Evolutionary conservation across 1,140 invertebrate genomes (phyloP).

Genomic region (Mamestra configurata): DNA sequence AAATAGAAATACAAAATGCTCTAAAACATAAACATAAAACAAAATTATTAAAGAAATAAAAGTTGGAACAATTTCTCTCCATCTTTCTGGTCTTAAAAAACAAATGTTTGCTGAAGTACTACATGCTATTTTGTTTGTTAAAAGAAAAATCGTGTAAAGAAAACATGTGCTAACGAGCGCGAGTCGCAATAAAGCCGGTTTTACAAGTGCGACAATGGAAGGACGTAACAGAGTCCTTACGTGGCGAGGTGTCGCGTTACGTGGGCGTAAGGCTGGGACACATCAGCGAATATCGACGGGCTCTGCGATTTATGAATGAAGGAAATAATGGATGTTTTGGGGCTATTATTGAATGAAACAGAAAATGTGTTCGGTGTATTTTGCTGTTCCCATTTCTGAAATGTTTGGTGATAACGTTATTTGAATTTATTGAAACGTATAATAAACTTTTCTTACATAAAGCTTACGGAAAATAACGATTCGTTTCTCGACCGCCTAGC

Average conservation of each 20-base stretch:
- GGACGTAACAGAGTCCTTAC: slow-evolving; percentile 53
- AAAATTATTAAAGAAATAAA: not conserved
- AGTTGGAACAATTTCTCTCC: not conserved
- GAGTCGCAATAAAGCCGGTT: slow-evolving; percentile 62
- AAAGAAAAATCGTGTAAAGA: slow-evolving; percentile 12
- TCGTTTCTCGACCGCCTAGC: not conserved
- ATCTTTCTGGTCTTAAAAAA: slow-evolving; percentile 6
- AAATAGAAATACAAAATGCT: slow-evolving; percentile 16
- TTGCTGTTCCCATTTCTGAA: not conserved
- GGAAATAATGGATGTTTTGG: not conserved
- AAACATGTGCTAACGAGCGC: slow-evolving; percentile 11
- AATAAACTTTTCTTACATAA: not conserved
- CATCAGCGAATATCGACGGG: not conserved
- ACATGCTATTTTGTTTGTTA: slow-evolving; percentile 1
- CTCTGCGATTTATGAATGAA: slow-evolving; percentile 13
- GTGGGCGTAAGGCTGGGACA: slow-evolving; percentile 28
- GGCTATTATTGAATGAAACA: slow-evolving; percentile 2
- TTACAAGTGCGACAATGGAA: slow-evolving; percentile 57
- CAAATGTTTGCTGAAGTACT: not conserved
- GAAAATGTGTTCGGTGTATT: not conserved
- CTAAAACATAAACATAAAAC: slow-evolving; percentile 25
- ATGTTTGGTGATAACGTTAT: not conserved
- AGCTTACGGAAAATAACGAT: not conserved
- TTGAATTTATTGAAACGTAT: slow-evolving; percentile 1
- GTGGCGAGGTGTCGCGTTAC: slow-evolving; percentile 46